Evolutionary conservation across 2,888 invertebrate genomes (phyloP).

Genomic region (Pheosia tremula): DNA sequence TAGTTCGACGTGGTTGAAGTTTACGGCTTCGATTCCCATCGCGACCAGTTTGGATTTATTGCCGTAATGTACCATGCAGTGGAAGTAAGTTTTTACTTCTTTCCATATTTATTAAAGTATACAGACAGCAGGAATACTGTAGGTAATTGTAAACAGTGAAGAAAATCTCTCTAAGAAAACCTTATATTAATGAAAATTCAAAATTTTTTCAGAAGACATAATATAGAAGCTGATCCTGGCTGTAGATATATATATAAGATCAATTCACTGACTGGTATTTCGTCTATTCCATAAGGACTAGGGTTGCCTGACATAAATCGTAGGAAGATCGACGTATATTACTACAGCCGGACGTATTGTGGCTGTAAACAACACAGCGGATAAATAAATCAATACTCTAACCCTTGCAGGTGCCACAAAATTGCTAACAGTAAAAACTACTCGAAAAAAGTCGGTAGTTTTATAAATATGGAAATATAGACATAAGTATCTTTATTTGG

Average conservation of each 20-base stretch:
- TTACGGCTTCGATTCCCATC: too few species aligned
- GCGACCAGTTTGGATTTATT: too few species aligned
- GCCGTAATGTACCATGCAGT: too few species aligned
- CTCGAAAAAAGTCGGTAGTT: slow-evolving; percentile 42
- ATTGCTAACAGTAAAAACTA: slow-evolving; percentile 40
- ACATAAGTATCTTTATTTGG: slow-evolving; percentile 73
- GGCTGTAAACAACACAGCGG: slow-evolving; percentile 1
- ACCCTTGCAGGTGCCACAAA: slow-evolving; percentile 16
- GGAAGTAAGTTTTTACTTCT: too few species aligned
- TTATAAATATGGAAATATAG: slow-evolving; percentile 48
- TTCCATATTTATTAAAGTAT: too few species aligned
- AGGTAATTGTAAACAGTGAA: too few species aligned
- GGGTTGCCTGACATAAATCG: slow-evolving; percentile 2
- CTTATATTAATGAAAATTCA: too few species aligned
- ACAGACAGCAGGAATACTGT: too few species aligned
- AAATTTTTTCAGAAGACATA: too few species aligned
- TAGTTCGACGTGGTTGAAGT: too few species aligned
- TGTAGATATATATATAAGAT: background rate
- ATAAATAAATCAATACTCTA: slow-evolving; percentile 17
- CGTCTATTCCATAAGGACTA: background rate
- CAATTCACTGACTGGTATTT: background rate
- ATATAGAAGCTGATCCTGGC: too few species aligned
- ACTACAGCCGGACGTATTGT: background rate
- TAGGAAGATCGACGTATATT: slow-evolving; percentile 2
- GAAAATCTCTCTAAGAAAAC: too few species aligned